phyloP scores from a whole-genome alignment of 1,140 invertebrate genomes.

The Polyergus mexicanus region DNA sequence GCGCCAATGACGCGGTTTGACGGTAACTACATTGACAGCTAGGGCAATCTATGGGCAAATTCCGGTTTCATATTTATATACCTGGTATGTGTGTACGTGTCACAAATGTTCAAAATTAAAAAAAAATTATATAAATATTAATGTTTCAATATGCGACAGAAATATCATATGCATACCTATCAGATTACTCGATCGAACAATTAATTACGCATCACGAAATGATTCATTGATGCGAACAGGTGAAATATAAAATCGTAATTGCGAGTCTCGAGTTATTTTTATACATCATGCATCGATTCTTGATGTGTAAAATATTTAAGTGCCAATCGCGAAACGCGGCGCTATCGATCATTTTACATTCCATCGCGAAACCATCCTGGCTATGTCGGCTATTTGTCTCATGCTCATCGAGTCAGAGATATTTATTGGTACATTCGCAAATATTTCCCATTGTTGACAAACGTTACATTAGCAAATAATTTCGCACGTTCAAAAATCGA shows the following conservation, averaged over 20 bases:
- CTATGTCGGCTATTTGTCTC: slow-evolving; percentile 18
- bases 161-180: neutral
- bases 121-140: slow-evolving; percentile 3
- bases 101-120: neutral
- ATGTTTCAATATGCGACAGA: neutral
- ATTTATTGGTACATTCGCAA: slow-evolving; percentile 44
- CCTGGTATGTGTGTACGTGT: no score
- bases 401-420: slow-evolving; percentile 31
- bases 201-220: slow-evolving; percentile 15
- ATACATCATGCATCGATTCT: neutral
- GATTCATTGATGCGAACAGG: slow-evolving; percentile 19
- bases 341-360: slow-evolving; percentile 39
- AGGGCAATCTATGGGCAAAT: no score
- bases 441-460: slow-evolving; percentile 32
- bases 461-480: slow-evolving; percentile 16
- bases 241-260: slow-evolving; percentile 34
- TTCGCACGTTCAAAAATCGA: slow-evolving; percentile 4
- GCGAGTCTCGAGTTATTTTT: slow-evolving; percentile 36
- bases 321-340: slow-evolving; percentile 25
- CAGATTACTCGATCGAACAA: slow-evolving; percentile 16
- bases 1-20: no score
- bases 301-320: slow-evolving; percentile 43
- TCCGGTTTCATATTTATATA: no score
- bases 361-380: slow-evolving; percentile 18
- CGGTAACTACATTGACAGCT: no score